Evolutionary conservation across 2,113 vertebrate species (phyloP).

Genomic region (Murina feae): DNA sequence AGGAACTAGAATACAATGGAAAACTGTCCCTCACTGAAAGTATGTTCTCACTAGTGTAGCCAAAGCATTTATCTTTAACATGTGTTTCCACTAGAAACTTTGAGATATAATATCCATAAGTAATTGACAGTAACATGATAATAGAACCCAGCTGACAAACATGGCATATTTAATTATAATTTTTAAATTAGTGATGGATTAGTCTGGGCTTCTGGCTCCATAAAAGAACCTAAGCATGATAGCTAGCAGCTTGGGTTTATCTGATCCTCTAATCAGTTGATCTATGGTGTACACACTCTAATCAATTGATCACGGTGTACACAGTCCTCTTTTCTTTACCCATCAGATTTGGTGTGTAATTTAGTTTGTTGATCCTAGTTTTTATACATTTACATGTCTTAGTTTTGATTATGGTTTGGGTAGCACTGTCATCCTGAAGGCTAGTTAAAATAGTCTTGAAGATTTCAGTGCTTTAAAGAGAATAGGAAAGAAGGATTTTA

Average conservation of each 20-base stretch:
- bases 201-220: not conserved
- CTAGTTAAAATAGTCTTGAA: not conserved
- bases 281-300: not conserved
- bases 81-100: not conserved
- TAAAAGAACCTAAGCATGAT: not conserved
- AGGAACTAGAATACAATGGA: slow-evolving; percentile 61
- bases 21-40: not conserved
- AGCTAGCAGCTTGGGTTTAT: not conserved
- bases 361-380: not conserved
- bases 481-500: not conserved
- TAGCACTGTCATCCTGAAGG: not conserved
- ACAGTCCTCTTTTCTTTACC: not conserved
- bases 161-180: not conserved
- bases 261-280: not conserved
- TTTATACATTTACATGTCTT: not conserved
- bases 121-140: not conserved
- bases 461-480: not conserved
- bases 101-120: not conserved
- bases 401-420: not conserved
- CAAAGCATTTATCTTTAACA: not conserved
- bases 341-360: not conserved
- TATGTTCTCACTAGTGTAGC: not conserved
- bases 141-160: not conserved
- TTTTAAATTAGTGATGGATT: not conserved
- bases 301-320: not conserved